phyloP scores from a whole-genome alignment of 2,113 vertebrate genomes.

The Capricornis sumatraensis region DNA sequence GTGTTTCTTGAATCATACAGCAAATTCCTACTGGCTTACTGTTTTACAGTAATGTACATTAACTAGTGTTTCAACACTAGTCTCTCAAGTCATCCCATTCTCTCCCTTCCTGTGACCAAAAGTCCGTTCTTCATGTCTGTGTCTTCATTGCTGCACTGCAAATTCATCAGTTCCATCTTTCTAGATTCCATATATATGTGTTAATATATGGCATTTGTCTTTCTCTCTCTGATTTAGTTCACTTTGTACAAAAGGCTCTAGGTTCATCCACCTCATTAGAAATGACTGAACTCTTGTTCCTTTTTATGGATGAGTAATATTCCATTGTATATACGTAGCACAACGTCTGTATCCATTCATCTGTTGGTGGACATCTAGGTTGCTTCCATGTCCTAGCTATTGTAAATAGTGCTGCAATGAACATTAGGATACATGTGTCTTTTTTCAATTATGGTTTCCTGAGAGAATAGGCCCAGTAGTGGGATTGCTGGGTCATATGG shows the following conservation, averaged over 20 bases:
- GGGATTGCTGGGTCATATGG: neutral
- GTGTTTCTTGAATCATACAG: neutral
- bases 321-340: neutral
- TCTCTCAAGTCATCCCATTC: neutral
- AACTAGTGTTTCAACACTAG: neutral
- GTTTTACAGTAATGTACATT: neutral
- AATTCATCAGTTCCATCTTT: neutral
- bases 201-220: neutral
- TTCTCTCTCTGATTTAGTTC: neutral
- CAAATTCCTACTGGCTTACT: neutral
- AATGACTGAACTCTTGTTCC: neutral
- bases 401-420: neutral
- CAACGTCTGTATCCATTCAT: neutral
- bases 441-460: neutral
- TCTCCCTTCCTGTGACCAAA: neutral
- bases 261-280: neutral
- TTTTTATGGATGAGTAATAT: neutral
- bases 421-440: neutral
- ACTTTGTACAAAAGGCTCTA: neutral
- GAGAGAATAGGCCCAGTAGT: neutral
- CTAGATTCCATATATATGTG: neutral
- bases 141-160: neutral
- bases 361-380: neutral
- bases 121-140: neutral
- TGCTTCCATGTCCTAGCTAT: neutral